Percentiles rank a stretch among this genome's conserved stretches.
These are phyloP conservation scores for Rhingia campestris DNA, from an alignment of 2,888 invertebrate species.

Conservation along the genomic window DNA sequence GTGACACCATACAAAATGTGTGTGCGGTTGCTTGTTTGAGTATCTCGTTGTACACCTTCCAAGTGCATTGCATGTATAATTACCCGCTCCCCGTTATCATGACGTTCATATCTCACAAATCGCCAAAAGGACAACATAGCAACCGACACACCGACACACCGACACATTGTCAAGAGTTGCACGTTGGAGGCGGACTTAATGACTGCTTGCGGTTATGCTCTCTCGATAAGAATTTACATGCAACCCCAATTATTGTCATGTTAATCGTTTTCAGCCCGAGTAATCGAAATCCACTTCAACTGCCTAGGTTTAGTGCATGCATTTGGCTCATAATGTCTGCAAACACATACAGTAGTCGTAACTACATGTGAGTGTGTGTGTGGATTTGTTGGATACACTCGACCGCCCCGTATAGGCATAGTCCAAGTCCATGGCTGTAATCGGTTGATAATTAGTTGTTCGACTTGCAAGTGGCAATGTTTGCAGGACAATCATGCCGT, in stretches of 20 bases:
- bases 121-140: conserved; percentile 5
- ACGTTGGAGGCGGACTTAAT: conserved; percentile 5
- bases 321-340: background rate
- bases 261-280: conserved; percentile 52
- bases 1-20: conserved; percentile 44
- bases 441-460: conserved; percentile 58
- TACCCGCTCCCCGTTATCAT: conserved; percentile 7
- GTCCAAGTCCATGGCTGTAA: conserved; percentile 14
- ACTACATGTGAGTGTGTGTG: too few species aligned
- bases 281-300: conserved; percentile 57
- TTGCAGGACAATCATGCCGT: conserved; percentile 39
- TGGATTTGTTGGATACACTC: background rate
- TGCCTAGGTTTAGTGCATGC: conserved; percentile 31
- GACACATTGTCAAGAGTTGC: background rate
- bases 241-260: conserved; percentile 65
- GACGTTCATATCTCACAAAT: conserved; percentile 33
- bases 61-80: conserved; percentile 30
- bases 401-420: background rate
- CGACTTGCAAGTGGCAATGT: conserved; percentile 43
- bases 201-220: conserved; percentile 49
- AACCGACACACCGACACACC: background rate
- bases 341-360: too few species aligned
- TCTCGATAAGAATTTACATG: conserved; percentile 64
- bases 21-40: background rate
- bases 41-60: conserved; percentile 11